These are phyloP conservation scores for Buphagus erythrorhynchus DNA, from an alignment of 2,797 vertebrate species.

Conservation along the genomic window DNA sequence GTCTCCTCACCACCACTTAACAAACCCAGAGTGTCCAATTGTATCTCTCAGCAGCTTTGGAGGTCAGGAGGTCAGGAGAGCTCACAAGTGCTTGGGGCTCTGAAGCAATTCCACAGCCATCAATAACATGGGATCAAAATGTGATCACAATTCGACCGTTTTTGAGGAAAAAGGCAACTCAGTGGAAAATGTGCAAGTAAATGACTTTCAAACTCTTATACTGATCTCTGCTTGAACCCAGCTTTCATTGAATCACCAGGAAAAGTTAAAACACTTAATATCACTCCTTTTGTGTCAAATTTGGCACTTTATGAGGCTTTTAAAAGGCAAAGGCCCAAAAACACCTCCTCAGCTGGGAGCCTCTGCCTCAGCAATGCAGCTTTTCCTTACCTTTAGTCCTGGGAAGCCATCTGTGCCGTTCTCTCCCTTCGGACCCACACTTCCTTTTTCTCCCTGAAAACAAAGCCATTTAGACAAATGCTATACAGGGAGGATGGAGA, in stretches of 20 bases:
- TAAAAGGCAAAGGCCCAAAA: not conserved
- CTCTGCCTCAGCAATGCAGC: not conserved
- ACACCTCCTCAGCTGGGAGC: not conserved
- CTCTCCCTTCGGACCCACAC: slow-evolving; percentile 79
- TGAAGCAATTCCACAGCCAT: not conserved
- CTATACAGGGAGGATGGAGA: not conserved
- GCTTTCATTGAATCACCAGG: not conserved
- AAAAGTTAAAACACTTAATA: not conserved
- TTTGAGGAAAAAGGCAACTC: not conserved
- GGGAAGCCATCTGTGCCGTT: slow-evolving; percentile 83
- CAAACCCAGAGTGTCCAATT: not conserved
- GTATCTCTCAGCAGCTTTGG: not conserved
- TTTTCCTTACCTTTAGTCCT: slow-evolving; percentile 83
- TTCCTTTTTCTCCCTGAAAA: slow-evolving; percentile 86
- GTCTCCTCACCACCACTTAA: not conserved
- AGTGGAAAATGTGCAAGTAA: not conserved
- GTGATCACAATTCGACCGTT: not conserved
- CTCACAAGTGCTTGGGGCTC: not conserved
- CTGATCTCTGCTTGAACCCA: not conserved
- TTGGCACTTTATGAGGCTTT: not conserved
- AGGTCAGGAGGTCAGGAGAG: not conserved
- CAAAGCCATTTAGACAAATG: not conserved
- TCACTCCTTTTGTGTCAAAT: not conserved
- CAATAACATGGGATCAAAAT: not conserved
- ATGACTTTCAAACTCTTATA: not conserved